Evolutionary conservation across 2,113 vertebrate species (phyloP).

Genomic region (Prunella himalayana): DNA sequence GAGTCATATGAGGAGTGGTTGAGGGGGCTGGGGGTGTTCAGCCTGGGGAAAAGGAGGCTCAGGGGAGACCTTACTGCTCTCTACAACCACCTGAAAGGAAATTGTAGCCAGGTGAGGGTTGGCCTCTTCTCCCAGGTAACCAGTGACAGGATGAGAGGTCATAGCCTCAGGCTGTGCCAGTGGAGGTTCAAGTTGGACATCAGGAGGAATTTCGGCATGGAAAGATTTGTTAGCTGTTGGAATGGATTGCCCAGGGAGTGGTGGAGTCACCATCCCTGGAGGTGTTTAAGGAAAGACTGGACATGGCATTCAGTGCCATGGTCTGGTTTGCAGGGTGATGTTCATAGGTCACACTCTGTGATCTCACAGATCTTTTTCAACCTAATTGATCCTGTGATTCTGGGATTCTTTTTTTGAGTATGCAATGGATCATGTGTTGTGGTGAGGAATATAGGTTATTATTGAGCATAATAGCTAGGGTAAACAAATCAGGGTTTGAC

Average conservation of each 20-base stretch:
- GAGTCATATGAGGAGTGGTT: background rate
- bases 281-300: background rate
- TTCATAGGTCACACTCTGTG: background rate
- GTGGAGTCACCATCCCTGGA: background rate
- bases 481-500: background rate
- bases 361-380: background rate
- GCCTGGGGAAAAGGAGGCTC: background rate
- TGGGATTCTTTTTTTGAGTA: background rate
- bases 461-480: background rate
- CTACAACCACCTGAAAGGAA: background rate
- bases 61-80: background rate
- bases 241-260: background rate
- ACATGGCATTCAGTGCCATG: accelerated
- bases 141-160: background rate
- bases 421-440: background rate
- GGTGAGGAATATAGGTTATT: background rate
- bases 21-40: background rate
- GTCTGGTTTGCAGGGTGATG: background rate
- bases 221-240: background rate
- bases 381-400: background rate
- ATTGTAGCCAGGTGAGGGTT: background rate
- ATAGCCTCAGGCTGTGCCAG: background rate
- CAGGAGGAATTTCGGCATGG: background rate
- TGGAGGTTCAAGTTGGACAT: background rate
- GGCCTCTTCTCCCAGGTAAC: background rate